A percentile compares a stretch with the other conserved stretches of the same genome.
phyloP scores from a whole-genome alignment of 2,888 invertebrate species.

The Stratiomys singularior region DNA sequence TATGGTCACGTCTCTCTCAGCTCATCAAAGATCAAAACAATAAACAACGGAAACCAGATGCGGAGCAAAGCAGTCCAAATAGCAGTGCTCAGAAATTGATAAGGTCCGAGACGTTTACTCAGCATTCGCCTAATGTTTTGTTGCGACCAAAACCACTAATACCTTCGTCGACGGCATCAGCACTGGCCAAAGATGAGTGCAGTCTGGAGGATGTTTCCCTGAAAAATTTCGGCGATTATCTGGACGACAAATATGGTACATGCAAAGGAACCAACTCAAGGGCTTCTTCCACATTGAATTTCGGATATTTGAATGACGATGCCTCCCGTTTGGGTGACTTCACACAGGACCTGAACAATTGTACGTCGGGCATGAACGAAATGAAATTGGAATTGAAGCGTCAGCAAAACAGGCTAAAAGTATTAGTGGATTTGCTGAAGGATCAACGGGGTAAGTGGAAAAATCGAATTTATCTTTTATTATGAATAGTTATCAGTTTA shows the following conservation, averaged over 20 bases:
- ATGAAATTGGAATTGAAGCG: conserved; percentile 37
- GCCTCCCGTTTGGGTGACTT: conserved; percentile 66
- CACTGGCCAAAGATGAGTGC: conserved; percentile 62
- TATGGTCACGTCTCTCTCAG: conserved; percentile 79
- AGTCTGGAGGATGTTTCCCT: conserved; percentile 83
- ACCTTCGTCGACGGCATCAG: conserved; percentile 57
- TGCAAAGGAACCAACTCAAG: no score
- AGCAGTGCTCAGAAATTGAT: conserved; percentile 64
- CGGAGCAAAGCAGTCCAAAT: conserved; percentile 47
- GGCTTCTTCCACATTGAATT: conserved; percentile 56
- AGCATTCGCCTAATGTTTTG: conserved; percentile 71
- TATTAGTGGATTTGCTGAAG: conserved; percentile 59
- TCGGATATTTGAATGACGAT: conserved; percentile 60
- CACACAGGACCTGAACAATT: conserved; percentile 72
- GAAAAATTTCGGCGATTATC: conserved; percentile 75
- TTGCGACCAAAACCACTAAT: conserved; percentile 66
- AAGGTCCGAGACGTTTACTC: conserved; percentile 75
- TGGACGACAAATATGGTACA: conserved; percentile 74
- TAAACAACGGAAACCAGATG: conserved; percentile 47
- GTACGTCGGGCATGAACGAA: conserved; percentile 70
- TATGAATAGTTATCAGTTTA: background rate
- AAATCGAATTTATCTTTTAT: background rate
- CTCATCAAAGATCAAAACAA: conserved; percentile 69
- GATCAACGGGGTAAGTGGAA: conserved; percentile 63
- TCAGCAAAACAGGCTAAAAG: conserved; percentile 45